phyloP scores from a whole-genome alignment of 2,797 vertebrate species.

The Mastacembelus armatus region DNA sequence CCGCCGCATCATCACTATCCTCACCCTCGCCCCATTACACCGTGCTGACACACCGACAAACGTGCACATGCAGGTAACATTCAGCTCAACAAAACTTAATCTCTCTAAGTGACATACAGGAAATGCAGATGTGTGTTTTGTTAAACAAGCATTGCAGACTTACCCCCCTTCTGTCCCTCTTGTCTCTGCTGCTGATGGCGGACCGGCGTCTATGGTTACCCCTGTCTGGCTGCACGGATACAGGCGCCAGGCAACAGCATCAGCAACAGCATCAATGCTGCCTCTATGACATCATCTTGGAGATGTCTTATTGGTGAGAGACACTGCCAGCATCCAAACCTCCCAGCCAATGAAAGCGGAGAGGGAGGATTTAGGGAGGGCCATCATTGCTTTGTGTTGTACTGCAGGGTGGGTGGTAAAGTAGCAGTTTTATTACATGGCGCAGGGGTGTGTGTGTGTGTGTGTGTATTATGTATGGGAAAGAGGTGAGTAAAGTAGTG shows the following conservation, averaged over 20 bases:
- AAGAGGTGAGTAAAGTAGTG: conserved; percentile 21
- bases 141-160: conserved; percentile 39
- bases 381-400: conserved; percentile 65
- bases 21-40: conserved; percentile 48
- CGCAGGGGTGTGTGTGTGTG: conserved; percentile 50
- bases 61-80: neutral
- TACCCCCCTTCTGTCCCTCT: conserved; percentile 62
- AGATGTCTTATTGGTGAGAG: conserved; percentile 68
- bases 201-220: conserved; percentile 60
- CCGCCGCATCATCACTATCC: conserved; percentile 45
- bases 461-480: conserved; percentile 1
- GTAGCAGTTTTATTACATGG: conserved; percentile 56
- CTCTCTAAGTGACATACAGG: neutral
- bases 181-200: conserved; percentile 56
- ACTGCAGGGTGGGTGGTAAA: conserved; percentile 72
- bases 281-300: conserved; percentile 80
- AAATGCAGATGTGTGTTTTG: neutral
- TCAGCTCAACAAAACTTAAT: neutral
- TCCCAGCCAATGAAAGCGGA: conserved; percentile 61
- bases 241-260: conserved; percentile 81
- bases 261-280: conserved; percentile 78
- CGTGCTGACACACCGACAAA: neutral
- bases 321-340: conserved; percentile 69
- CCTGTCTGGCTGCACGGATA: conserved; percentile 73
- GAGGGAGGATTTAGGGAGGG: conserved; percentile 59